Evolutionary conservation across 2,113 vertebrate genomes (phyloP), one percentile per base, ranked within the genome.

Genomic region (Ptilorrhoa leucosticta): DNA sequence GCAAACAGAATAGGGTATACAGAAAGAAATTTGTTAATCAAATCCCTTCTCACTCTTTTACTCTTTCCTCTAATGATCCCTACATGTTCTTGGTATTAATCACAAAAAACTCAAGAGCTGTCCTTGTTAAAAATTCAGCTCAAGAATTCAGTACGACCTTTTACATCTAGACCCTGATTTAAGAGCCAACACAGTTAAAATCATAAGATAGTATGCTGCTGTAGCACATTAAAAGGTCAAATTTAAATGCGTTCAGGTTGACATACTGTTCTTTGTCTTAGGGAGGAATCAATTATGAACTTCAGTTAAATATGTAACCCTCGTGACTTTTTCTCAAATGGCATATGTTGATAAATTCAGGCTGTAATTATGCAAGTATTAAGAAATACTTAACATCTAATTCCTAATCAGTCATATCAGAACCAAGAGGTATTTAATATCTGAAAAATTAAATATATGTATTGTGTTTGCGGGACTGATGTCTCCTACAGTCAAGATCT

Each of bases 151-250:
- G 65, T 40, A 40, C 72, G 95, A 93, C 97, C 96, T 97, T 98
- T 98, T 96, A 88, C 40, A 91, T 83, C 75, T 89, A 93, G 91
- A 96, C 58, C 79, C 93, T 97, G 96, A 97, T 97, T 97, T 97
- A 97, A 95, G 94, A 96, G 83, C 78, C 37, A 85, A 50, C 58
- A 44, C 15, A 72, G 79, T 45, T 96, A 94, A 95, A 94, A 96
- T 79, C 76, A 42, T 92, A 76, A 80, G 94, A 94, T 56, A 84
- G 57, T 83, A 83, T 94, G 91, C 95, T 94, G 87, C 93, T 95
- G 88, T 92, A 92, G 91, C 92, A 95, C 60, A 84, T 97, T 96
- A 96, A 96, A 97, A 97, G 95, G 92, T 97, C 96, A 97, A 83
- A 95, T 91, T 92, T 90, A 96, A 97, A 97, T 96, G 72, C 95